A percentile compares a stretch with the other conserved stretches of the same genome.
phyloP scores from a whole-genome alignment of 2,113 vertebrate genomes.

The Brachyistius frenatus region DNA sequence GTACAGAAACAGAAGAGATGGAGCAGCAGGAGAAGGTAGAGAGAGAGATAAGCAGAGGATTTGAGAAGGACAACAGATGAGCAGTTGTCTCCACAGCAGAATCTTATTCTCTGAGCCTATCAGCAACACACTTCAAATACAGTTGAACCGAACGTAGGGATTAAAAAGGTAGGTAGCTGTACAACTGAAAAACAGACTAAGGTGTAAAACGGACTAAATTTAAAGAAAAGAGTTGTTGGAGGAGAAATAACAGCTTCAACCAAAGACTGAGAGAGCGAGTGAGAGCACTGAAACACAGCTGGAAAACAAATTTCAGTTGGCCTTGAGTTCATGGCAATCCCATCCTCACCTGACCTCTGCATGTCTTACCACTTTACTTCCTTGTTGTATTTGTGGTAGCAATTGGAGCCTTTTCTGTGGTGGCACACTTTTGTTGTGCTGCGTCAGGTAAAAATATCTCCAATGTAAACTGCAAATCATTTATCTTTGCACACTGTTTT shows the following conservation, averaged over 20 bases:
- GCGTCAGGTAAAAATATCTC: background rate
- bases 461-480: constrained; percentile 2
- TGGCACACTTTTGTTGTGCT: constrained; percentile 3
- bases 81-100: constrained; percentile 55
- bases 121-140: constrained; percentile 54
- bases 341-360: constrained; percentile 48
- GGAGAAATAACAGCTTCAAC: constrained; percentile 42
- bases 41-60: constrained; percentile 45
- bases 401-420: constrained; percentile 22
- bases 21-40: constrained; percentile 44
- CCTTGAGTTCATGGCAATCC: constrained; percentile 43
- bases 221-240: constrained; percentile 36
- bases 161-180: constrained; percentile 36
- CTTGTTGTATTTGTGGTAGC: constrained; percentile 19
- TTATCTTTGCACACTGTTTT: background rate
- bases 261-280: background rate
- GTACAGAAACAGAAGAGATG: constrained; percentile 59
- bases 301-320: constrained; percentile 50
- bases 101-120: constrained; percentile 59
- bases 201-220: constrained; percentile 15
- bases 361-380: constrained; percentile 23
- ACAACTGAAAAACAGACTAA: constrained; percentile 41
- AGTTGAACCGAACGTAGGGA: constrained; percentile 34
- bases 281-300: constrained; percentile 13
- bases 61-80: constrained; percentile 52